phyloP scores from a whole-genome alignment of 2,797 vertebrate species.

The Melanotaenia pygmaea region DNA sequence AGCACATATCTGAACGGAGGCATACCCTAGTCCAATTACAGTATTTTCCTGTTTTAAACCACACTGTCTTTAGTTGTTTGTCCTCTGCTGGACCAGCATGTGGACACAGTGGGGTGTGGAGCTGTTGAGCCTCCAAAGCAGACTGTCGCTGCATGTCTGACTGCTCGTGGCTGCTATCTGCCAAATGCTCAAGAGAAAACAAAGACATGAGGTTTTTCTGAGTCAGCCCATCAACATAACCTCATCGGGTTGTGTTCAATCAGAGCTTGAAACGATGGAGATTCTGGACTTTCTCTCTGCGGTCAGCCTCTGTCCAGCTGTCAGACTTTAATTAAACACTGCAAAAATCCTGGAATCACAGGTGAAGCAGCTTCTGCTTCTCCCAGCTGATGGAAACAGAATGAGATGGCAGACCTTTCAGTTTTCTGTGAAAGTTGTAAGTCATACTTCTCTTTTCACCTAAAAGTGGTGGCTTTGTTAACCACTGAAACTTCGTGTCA shows the following conservation, averaged over 20 bases:
- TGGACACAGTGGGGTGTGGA: conserved; percentile 8
- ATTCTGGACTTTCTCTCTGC: neutral
- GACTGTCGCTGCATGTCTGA: conserved; percentile 1
- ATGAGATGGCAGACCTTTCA: neutral
- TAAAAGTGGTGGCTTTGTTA: conserved; percentile 1
- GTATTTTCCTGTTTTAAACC: neutral
- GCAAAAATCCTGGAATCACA: neutral
- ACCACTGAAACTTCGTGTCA: conserved; percentile 4
- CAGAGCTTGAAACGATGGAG: neutral
- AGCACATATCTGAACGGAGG: neutral
- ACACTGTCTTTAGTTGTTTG: neutral
- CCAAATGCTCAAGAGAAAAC: conserved; percentile 2
- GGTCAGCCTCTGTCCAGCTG: neutral
- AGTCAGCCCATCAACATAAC: neutral
- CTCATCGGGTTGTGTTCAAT: neutral
- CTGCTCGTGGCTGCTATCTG: neutral
- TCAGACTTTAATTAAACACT: neutral
- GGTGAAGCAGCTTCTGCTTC: neutral
- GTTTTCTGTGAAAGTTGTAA: neutral
- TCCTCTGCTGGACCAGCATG: conserved; percentile 1
- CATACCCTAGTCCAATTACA: neutral
- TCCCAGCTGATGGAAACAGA: neutral
- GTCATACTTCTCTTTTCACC: conserved; percentile 28
- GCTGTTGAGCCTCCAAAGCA: conserved; percentile 17
- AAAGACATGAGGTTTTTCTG: neutral